Evolutionary conservation across 2,888 invertebrate genomes (phyloP), one percentile per base, ranked within the genome.

Genomic region (Xestia sexstrigata): DNA sequence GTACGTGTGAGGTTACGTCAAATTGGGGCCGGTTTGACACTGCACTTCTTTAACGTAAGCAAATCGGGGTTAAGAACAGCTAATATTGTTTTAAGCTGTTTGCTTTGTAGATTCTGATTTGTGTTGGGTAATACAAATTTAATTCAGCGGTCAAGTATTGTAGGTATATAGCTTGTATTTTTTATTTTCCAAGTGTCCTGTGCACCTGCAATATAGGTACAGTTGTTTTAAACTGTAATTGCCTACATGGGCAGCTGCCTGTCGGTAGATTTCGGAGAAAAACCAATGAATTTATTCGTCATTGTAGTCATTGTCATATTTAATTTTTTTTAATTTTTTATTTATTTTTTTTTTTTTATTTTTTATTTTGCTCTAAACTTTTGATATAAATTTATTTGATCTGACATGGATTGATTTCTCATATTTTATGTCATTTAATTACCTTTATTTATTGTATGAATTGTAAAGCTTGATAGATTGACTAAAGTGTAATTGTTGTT

Each of bases 41-140:
- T 87, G 87, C 87, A 78, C 87, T 87, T 78, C 62, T 88, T 88
- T 81, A 35, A 23, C 71, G 60, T 76, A 77, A 72, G 78, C 66
- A 58, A 74, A 81, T 78, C 72, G 69, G 17, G 84, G 77, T 73
- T 84, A 81, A 74, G 76, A 76, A 65, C 75, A 47, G 39, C 70
- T 47, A 74, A 83, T 82, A 83, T 85, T 74, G 65, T 39, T 73
- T 30, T 70, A 62, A 39, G 13, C 13, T 70, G 30, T 73, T 82
- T 49, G 78, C n/a, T 47, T 68, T 60, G 5, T 30, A 17, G n/a
- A 74, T 71, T 58, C 39, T 49, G 49, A 65, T 11, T n/a, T 39
- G 17, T 47, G 1, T 75, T 77, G 45, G 0, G 15, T 82, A 52
- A 77, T 35, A 35, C n/a, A n/a, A n/a, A n/a, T 30, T 26, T 4